Evolutionary conservation across 2,888 invertebrate species (phyloP), one percentile per base, ranked within the genome.

Genomic region (Coenonympha glycerion): DNA sequence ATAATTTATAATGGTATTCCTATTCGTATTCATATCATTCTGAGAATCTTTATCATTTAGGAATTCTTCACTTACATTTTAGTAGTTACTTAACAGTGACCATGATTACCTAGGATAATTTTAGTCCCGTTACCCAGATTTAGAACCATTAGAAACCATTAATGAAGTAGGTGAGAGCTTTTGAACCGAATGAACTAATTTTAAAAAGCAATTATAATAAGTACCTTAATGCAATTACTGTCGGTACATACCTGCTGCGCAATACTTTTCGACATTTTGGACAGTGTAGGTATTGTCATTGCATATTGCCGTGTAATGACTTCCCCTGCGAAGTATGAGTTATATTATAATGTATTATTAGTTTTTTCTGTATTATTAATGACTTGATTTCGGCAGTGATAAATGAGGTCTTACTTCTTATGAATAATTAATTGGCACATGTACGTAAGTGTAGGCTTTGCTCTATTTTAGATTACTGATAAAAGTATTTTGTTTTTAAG

Each of bases 281-380:
- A n/a, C 53, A 53, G 37, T n/a, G n/a, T 50, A 33, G 9, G 30
- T 19, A 44, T 44, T 44, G 42, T 44, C 42, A 31, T 21, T 31
- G 15, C 42, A 31, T 31, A 19, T 22, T 31, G 42, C 21, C 37
- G 41, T 36, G 50, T 31, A 50, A 53, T 50, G 50, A 53, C 50
- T 53, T 53, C 50, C 53, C 50, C 45, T 49, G 31, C 13, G 31
- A 21, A 18, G 41, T 31, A 40, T 50, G 39, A 39, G 39, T 50
- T 37, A 53, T 47, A 50, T 53, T 53, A 39, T 49, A 42, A 31
- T 31, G 21, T 40, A 13, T 28, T 41, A 6, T 5, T 3, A n/a
- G 9, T 8, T 18, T 9, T 26, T n/a, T n/a, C n/a, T n/a, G n/a
- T n/a, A 26, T 28, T n/a, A 18, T 28, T 18, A 28, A 41, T 41